These are phyloP conservation scores for Megastigmus dorsalis DNA, from an alignment of 2,888 invertebrate species.

Conservation along the genomic window DNA sequence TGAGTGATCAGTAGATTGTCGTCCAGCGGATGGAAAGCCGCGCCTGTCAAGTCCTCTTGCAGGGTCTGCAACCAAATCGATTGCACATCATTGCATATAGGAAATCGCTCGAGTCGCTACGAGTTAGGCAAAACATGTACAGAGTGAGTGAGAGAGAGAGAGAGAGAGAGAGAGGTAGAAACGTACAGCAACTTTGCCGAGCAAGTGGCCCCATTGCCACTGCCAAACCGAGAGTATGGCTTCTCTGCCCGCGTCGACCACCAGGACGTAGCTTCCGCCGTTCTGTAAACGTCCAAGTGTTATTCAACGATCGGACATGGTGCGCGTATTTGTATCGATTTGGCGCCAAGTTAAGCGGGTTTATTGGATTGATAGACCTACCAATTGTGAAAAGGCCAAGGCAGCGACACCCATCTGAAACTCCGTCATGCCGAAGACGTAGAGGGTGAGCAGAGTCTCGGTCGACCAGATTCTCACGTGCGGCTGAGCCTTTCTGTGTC, in stretches of 20 bases:
- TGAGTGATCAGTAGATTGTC: slow-evolving; percentile 94
- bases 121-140: too few relatives aligned
- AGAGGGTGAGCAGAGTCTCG: slow-evolving; percentile 89
- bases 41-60: slow-evolving; percentile 91
- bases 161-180: too few relatives aligned
- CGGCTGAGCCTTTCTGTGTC: slow-evolving; percentile 89
- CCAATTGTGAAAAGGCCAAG: slow-evolving; percentile 91
- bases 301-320: too few relatives aligned
- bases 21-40: slow-evolving; percentile 92
- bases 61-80: slow-evolving; percentile 81
- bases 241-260: slow-evolving; percentile 91
- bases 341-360: too few relatives aligned
- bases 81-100: too few relatives aligned
- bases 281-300: slow-evolving; percentile 81
- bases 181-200: slow-evolving; percentile 95
- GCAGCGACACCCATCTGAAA: slow-evolving; percentile 91
- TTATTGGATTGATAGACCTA: too few relatives aligned
- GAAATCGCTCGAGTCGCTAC: too few relatives aligned
- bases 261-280: slow-evolving; percentile 91
- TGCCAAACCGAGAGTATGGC: slow-evolving; percentile 96
- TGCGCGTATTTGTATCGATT: too few relatives aligned
- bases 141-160: too few relatives aligned
- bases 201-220: slow-evolving; percentile 95
- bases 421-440: slow-evolving; percentile 94
- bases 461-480: slow-evolving; percentile 96